These are phyloP conservation scores for Xerus rutilus DNA, from an alignment of 2,797 vertebrate genomes.

Conservation along the genomic window DNA sequence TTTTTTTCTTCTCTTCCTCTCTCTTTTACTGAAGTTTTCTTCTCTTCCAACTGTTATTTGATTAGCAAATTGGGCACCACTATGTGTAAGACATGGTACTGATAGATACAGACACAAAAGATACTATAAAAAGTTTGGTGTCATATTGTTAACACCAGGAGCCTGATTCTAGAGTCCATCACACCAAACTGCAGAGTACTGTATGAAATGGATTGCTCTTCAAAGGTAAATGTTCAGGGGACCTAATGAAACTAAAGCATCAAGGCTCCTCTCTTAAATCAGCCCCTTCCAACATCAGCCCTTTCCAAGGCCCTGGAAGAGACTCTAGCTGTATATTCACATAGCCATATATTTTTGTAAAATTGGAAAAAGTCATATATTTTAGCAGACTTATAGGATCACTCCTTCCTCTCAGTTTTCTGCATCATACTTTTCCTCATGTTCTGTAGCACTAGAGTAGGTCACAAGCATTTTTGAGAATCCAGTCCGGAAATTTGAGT, in stretches of 20 bases:
- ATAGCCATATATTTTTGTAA: not conserved
- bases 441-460: not conserved
- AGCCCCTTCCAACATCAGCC: not conserved
- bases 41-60: not conserved
- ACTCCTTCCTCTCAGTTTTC: not conserved
- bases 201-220: not conserved
- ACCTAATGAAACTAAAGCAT: constrained; percentile 2
- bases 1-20: not conserved
- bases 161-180: not conserved
- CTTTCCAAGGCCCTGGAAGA: not conserved
- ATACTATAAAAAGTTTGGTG: not conserved
- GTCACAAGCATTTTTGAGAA: constrained; percentile 41
- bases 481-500: not conserved
- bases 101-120: not conserved
- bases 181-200: not conserved
- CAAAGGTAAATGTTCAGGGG: constrained; percentile 20
- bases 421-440: not conserved
- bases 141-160: not conserved
- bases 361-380: constrained; percentile 7
- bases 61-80: not conserved
- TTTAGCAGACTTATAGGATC: not conserved
- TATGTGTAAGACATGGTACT: not conserved
- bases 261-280: not conserved
- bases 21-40: constrained; percentile 32
- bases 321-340: not conserved